These are phyloP conservation scores for Metopolophium dirhodum DNA, from an alignment of 1,140 invertebrate species.

Conservation along the genomic window DNA sequence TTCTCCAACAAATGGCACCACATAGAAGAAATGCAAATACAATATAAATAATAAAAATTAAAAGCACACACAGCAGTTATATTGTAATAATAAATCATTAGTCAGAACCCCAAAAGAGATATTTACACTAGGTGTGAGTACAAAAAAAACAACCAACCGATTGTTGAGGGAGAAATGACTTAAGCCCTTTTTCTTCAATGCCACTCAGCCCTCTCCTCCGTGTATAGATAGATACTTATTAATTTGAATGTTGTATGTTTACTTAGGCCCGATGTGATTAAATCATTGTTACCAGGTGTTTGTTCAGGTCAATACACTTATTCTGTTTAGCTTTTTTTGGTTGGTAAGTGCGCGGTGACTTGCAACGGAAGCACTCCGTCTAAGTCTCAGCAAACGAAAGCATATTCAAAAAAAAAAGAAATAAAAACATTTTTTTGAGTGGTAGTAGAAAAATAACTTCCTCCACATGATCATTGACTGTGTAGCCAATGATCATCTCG, in stretches of 20 bases:
- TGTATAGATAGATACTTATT: constrained; percentile 49
- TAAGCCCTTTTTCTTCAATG: constrained; percentile 35
- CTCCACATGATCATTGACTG: neutral
- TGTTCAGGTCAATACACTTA: constrained; percentile 51
- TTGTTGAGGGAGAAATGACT: constrained; percentile 37
- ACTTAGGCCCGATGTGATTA: constrained; percentile 48
- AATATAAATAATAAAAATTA: constrained; percentile 44
- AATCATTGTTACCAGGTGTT: constrained; percentile 56
- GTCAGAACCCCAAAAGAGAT: constrained; percentile 37
- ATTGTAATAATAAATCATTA: constrained; percentile 57
- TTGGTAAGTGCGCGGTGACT: constrained; percentile 49
- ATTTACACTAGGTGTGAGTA: constrained; percentile 37
- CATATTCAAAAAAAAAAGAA: constrained; percentile 27
- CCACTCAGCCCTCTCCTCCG: neutral
- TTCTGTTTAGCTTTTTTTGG: constrained; percentile 43
- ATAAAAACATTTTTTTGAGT: constrained; percentile 34
- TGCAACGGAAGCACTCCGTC: constrained; percentile 51
- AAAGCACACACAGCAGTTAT: constrained; percentile 37
- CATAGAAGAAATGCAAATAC: constrained; percentile 44
- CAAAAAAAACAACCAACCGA: constrained; percentile 45
- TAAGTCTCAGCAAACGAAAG: constrained; percentile 34
- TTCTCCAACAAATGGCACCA: neutral
- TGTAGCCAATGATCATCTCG: neutral
- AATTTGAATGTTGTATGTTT: constrained; percentile 55
- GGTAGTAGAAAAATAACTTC: constrained; percentile 40